A percentile compares a stretch with the other conserved stretches of the same genome.
Conservation (phyloP, 2,888 invertebrate genomes). For the Oasisia sp. region DNA sequence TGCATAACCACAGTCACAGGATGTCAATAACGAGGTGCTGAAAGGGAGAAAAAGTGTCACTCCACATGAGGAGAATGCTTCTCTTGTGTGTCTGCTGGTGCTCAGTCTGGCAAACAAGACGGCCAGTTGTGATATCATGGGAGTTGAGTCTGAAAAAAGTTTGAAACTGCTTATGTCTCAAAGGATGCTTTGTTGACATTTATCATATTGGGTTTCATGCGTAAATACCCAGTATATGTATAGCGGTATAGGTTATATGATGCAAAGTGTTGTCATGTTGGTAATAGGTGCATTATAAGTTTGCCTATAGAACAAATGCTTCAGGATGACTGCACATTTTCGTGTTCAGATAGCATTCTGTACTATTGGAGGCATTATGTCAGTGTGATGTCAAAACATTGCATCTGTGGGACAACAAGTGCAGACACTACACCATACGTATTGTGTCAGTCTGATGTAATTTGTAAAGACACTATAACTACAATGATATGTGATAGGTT, state of each 20-base stretch:
- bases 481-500: no score
- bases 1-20: neutral
- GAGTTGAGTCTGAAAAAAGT: neutral
- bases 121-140: neutral
- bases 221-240: neutral
- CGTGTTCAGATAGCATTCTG: neutral
- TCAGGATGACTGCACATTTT: neutral
- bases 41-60: conserved; percentile 9
- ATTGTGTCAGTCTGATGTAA: no score
- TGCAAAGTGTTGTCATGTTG: neutral
- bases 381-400: neutral
- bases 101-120: neutral
- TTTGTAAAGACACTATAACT: no score
- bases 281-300: neutral
- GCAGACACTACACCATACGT: no score
- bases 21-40: neutral
- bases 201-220: neutral
- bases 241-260: neutral
- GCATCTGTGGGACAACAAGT: neutral
- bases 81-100: neutral
- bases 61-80: neutral
- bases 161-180: neutral
- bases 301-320: neutral
- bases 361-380: neutral
- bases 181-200: neutral